A percentile compares a stretch with the other conserved stretches of the same genome.
Evolutionary conservation across 2,888 invertebrate genomes (phyloP).

Genomic region (Chouioia cunea): DNA sequence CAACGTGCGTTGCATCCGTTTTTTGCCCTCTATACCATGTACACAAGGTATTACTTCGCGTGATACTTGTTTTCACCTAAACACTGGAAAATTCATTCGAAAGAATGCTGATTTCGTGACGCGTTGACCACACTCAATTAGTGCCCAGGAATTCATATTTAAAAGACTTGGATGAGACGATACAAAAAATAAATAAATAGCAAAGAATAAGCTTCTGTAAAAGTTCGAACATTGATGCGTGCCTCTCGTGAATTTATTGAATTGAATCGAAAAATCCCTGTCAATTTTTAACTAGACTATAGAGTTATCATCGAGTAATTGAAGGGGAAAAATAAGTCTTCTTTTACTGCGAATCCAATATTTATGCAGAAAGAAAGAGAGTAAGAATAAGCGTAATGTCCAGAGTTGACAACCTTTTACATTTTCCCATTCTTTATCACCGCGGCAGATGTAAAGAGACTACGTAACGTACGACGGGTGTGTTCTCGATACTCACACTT

Average conservation of each 20-base stretch:
- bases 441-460: too few species aligned
- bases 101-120: neutral
- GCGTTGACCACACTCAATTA: conserved; percentile 18
- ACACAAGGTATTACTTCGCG: too few species aligned
- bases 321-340: neutral
- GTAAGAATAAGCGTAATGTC: too few species aligned
- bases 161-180: conserved; percentile 16
- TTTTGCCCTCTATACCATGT: too few species aligned
- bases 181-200: neutral
- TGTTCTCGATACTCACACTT: conserved; percentile 36
- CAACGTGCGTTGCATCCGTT: too few species aligned
- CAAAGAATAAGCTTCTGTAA: conserved; percentile 15
- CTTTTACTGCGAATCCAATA: too few species aligned
- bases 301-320: neutral
- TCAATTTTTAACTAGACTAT: conserved; percentile 9
- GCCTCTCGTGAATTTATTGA: conserved; percentile 27
- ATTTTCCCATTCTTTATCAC: too few species aligned
- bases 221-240: conserved; percentile 23
- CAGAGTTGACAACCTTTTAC: too few species aligned
- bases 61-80: too few species aligned
- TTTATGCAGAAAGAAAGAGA: too few species aligned
- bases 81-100: neutral
- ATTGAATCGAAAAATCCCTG: conserved; percentile 10
- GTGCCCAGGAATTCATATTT: conserved; percentile 22
- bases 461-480: conserved; percentile 11